Conservation (phyloP, 2,888 invertebrate genomes). For the Dasypogon diadema region DNA sequence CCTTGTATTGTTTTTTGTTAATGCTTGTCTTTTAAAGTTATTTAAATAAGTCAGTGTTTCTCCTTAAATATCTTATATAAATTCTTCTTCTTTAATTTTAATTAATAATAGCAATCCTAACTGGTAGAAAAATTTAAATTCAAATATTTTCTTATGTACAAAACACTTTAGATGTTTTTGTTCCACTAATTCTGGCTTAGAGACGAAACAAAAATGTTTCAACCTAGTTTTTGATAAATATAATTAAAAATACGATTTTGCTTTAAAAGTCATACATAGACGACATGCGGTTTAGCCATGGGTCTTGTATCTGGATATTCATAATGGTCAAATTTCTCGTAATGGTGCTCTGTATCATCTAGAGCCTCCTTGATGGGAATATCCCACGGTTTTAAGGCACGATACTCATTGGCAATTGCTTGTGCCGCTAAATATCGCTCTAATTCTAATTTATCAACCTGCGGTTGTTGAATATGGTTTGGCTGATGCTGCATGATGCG, state of each 20-base stretch:
- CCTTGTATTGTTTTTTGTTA: slow-evolving; percentile 66
- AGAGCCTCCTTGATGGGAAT: slow-evolving; percentile 66
- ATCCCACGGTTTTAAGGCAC: slow-evolving; percentile 68
- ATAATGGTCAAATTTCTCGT: slow-evolving; percentile 69
- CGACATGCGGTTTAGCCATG: slow-evolving; percentile 69
- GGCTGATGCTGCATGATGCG: slow-evolving; percentile 67
- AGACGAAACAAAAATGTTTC: slow-evolving; percentile 51
- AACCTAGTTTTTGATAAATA: slow-evolving; percentile 58
- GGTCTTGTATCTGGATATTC: slow-evolving; percentile 69
- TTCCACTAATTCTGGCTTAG: slow-evolving; percentile 8
- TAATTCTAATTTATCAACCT: slow-evolving; percentile 66
- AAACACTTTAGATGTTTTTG: slow-evolving; percentile 5
- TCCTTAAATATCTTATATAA: slow-evolving; percentile 34
- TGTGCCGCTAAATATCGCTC: slow-evolving; percentile 68
- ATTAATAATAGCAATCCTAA: slow-evolving; percentile 26
- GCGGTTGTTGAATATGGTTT: slow-evolving; percentile 58
- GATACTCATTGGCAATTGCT: slow-evolving; percentile 68
- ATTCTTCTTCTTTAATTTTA: slow-evolving; percentile 36
- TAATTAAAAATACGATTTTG: slow-evolving; percentile 57
- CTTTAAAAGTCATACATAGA: slow-evolving; percentile 71
- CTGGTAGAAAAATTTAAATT: slow-evolving; percentile 42
- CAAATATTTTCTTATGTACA: slow-evolving; percentile 35
- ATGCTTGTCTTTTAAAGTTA: slow-evolving; percentile 57
- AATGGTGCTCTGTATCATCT: slow-evolving; percentile 63
- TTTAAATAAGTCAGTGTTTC: slow-evolving; percentile 29